Percentiles rank a stretch among this genome's conserved stretches.
Conservation (phyloP, 2,113 vertebrate genomes). For the Perccottus glenii region DNA sequence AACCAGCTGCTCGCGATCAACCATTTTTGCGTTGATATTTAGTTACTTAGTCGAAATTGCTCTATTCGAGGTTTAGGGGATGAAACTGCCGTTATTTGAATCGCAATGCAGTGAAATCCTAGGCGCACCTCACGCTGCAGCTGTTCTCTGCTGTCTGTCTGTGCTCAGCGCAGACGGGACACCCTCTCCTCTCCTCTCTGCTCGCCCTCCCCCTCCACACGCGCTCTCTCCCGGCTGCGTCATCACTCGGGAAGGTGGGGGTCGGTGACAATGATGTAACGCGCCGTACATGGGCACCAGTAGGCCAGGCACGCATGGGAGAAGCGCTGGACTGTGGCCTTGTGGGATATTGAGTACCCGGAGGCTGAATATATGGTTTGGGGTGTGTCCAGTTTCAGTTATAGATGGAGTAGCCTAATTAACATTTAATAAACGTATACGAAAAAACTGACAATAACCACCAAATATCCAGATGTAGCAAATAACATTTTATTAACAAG, state of each 20-base stretch:
- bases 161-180: constrained; percentile 75
- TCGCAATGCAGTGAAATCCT: constrained; percentile 75
- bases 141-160: constrained; percentile 84
- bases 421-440: not conserved
- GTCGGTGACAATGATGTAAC: constrained; percentile 79
- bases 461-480: too few species aligned
- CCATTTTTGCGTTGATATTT: constrained; percentile 80
- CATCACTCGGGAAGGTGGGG: constrained; percentile 78
- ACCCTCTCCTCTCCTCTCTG: constrained; percentile 56
- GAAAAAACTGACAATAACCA: too few species aligned
- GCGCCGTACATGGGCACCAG: constrained; percentile 68
- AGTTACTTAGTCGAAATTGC: constrained; percentile 49
- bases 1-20: constrained; percentile 98
- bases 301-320: constrained; percentile 34
- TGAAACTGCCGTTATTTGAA: constrained; percentile 61
- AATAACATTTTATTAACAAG: too few species aligned
- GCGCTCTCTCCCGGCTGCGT: constrained; percentile 72
- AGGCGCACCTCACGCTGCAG: constrained; percentile 75
- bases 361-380: not conserved
- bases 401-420: not conserved
- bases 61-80: constrained; percentile 37
- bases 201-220: constrained; percentile 49
- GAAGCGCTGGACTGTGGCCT: constrained; percentile 20
- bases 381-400: not conserved
- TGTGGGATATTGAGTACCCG: constrained; percentile 58